Evolutionary conservation across 2,113 vertebrate genomes (phyloP).

Genomic region (Notothenia coriiceps): DNA sequence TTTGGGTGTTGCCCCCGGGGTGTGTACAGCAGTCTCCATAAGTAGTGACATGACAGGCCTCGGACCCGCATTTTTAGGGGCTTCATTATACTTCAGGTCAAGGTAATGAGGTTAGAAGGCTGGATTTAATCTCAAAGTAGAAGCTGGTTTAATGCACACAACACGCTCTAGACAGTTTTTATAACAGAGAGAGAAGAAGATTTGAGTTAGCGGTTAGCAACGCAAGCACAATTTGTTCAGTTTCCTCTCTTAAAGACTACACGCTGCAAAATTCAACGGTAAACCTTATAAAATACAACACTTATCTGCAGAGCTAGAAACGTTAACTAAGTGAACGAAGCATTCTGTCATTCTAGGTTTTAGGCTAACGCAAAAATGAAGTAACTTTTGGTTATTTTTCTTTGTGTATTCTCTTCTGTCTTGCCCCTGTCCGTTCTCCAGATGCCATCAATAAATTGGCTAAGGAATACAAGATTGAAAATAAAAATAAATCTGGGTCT

Average conservation of each 20-base stretch:
- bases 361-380: background rate
- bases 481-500: background rate
- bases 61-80: constrained; percentile 46
- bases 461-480: background rate
- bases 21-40: constrained; percentile 62
- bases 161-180: background rate
- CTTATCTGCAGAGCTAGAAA: background rate
- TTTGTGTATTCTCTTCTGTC: background rate
- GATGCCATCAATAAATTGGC: background rate
- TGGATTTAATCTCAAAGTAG: constrained; percentile 2
- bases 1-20: constrained; percentile 76
- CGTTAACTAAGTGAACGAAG: background rate
- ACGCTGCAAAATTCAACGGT: background rate
- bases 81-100: constrained; percentile 46
- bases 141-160: constrained; percentile 5
- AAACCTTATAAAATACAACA: background rate
- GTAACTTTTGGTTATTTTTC: background rate
- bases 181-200: background rate
- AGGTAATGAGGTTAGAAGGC: constrained; percentile 50
- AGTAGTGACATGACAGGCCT: constrained; percentile 74
- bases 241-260: background rate
- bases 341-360: background rate
- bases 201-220: background rate
- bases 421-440: background rate
- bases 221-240: background rate